phyloP scores from a whole-genome alignment of 2,113 vertebrate species.

The Chitala chitala region DNA sequence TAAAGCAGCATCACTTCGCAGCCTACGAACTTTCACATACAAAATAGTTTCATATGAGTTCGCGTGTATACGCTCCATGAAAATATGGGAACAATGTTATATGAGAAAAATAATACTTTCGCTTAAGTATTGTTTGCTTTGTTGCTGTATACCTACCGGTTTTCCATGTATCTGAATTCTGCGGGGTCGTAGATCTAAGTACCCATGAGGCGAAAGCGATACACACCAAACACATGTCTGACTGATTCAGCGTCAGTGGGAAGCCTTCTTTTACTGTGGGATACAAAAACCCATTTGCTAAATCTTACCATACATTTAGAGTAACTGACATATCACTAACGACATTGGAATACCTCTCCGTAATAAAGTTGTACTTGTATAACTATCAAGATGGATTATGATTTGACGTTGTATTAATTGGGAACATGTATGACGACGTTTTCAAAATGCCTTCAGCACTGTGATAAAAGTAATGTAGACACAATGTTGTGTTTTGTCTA shows the following conservation, averaged over 20 bases:
- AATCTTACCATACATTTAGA: background rate
- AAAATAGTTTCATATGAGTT: too few relatives aligned
- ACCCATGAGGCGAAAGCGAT: conserved; percentile 94
- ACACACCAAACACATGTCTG: conserved; percentile 88
- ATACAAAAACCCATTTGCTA: background rate
- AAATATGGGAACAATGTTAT: background rate
- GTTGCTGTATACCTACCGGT: conserved; percentile 65
- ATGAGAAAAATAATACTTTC: background rate
- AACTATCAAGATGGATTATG: background rate
- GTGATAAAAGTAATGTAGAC: too few relatives aligned
- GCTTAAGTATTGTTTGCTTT: background rate
- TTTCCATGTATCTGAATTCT: conserved; percentile 85
- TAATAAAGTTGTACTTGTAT: too few relatives aligned
- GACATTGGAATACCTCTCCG: too few relatives aligned
- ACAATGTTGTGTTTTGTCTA: background rate
- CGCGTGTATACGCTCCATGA: too few relatives aligned
- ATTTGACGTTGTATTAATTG: background rate
- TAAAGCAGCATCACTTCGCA: too few relatives aligned
- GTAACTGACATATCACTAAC: background rate
- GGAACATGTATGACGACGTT: background rate
- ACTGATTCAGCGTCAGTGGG: conserved; percentile 53
- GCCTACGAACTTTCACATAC: too few relatives aligned
- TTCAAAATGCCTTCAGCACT: too few relatives aligned
- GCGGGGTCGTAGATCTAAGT: conserved; percentile 78
- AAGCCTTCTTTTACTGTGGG: background rate